Evolutionary conservation across 2,797 vertebrate species (phyloP), one percentile per base, ranked within the genome.

Genomic region (Mastacembelus armatus): DNA sequence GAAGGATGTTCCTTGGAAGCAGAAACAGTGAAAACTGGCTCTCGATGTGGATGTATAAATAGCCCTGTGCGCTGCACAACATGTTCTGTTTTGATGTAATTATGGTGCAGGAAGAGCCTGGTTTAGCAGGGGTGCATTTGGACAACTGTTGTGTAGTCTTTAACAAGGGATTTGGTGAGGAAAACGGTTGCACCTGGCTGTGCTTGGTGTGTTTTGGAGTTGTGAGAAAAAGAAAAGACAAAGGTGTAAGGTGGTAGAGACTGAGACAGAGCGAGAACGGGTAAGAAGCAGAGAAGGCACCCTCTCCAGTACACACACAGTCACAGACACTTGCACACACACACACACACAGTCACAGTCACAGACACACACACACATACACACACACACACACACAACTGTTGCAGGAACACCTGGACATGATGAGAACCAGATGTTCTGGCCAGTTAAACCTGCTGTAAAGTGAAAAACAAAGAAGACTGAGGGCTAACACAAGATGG

Each of bases 51-150:
- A 84, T 80, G 59, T 91, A 91, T 90, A 89, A 92, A 92, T 91
- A 91, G 87, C 86, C 83, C 68, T 78, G n/a, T 77, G 67, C 84
- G 66, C 77, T 81, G 86, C 85, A 90, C 88, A 87, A 90, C 88
- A 89, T 88, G 80, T 90, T 89, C 89, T 89, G 86, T 90, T 92
- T 90, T 88, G 84, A 87, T 88, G 84, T 88, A 91, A 90, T 91
- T 92, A 86, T 82, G 86, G 89, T 83, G 78, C 79, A 85, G 87
- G 82, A 89, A 87, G 80, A 86, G 87, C 82, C 80, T 88, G 82
- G 81, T 87, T 88, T 84, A 87, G 75, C 59, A 69, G 68, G 65
- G 71, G 77, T 29, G 56, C 82, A 88, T 88, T 90, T 83, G 81
- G 85, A 83, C 77, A 77, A 72, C 79, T 52, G 72, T 87, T 76